Base-by-base conservation (phyloP, 2,888 invertebrate species). In the Polyploca ridens region DNA sequence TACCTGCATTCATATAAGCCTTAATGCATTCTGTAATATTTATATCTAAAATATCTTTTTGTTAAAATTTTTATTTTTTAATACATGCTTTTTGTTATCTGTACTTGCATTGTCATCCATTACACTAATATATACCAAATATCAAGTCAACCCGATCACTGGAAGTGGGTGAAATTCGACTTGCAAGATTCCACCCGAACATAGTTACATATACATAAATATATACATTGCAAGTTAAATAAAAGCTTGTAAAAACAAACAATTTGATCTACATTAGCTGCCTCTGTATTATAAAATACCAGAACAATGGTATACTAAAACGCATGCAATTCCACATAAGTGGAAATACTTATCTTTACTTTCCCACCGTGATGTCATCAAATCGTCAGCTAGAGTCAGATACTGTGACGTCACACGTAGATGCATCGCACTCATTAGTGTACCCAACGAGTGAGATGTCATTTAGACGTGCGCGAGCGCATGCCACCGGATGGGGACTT, bases 381-480 rank as follows among this genome's bases (percentile, higher is more conserved):
- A 54, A 19, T 19, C 54, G 54, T 19, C 54, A 54, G 54, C 19
- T 19, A 54, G 54, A 54, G 54, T 54, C 19, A 54, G 54, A 44
- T 44, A 60, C 19, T 44, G 61, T 61, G 61, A 19, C 19, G 60
- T 60, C 60, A 41, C 41, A 27, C 38, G 60, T 60, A 60, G 46
- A 46, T 54, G 54, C 19, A 44, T 41, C 19, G 41, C 61, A 6
- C 14, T 61, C 61, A 61, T 61, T 61, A 61, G 16, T 16, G 27
- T 16, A 41, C 5, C 13, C 61, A 61, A 27, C 11, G 41, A 41
- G 11, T 41, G 60, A 60, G 60, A 60, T 60, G 44, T 41, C 41
- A 19, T 19, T 60, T 61, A 41, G 19, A 60, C 16, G 14, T 10
- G 35, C 16, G 54, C 54, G 19, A 19, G 54, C 54, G 16, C 16